Base-by-base conservation (phyloP, 2,888 invertebrate species). In the Morpho deidamia region DNA sequence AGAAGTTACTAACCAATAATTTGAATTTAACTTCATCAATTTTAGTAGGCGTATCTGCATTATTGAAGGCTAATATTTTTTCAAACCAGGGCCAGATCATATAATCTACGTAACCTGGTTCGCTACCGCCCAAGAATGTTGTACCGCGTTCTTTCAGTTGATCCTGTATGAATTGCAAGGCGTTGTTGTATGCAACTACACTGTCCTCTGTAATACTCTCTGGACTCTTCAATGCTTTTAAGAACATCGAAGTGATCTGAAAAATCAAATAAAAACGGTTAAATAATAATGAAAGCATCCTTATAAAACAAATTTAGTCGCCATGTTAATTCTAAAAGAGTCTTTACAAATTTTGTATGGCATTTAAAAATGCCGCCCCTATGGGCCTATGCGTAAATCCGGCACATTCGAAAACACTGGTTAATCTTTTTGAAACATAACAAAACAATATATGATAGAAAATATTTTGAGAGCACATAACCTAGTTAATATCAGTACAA, bases 31-130 rank as follows among this genome's bases (percentile, higher is more conserved):
- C 81, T 8, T 78, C 77, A 44, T 92, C 92, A 61, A 94, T 82
- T 54, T 78, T 70, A 55, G 86, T 80, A 38, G 82, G 81, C 8
- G 90, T 90, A 11, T 91, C 86, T 0, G 82, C 75, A 39, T 91
- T 75, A 33, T 92, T 71, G 56, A 85, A 73, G 0, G 48, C 35
- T 2, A 91, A 86, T 0, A 93, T 69, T 65, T 94, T 87, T 77
- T 96, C 96, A 65, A 94, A 93, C 95, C 95, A 96, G 0, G 96
- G 96, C 95, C 96, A 96, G 64, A 95, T 94, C 95, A 96, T 95
- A 65, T 94, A 94, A 72, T 96, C 96, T 11, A 93, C 82, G 91
- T 92, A 95, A 8, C 95, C 95, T 0, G 95, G 95, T 55, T 91
- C 91, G 5, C 70, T 80, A 0, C 95, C 95, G 44, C 70, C 78